Base-by-base conservation (phyloP, 2,113 vertebrate genomes). In the Lathamus discolor region DNA sequence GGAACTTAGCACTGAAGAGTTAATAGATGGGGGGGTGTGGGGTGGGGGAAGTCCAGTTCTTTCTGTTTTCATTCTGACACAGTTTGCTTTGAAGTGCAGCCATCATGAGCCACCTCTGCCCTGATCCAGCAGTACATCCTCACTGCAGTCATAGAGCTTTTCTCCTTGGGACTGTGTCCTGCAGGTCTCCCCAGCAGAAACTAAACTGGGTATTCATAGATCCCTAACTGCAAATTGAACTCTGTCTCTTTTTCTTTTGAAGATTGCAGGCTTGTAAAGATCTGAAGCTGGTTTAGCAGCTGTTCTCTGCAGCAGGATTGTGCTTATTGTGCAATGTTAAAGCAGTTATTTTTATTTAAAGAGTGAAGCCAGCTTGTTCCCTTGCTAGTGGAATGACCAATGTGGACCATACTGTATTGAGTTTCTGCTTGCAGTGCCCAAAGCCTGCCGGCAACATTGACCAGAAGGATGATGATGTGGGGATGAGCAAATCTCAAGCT, bases 331-430 rank as follows among this genome's bases (percentile, higher is more conserved):
- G 68, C 68, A 43, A 0, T 35, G 13, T 9, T 6, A n/a, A 6
- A 44, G 1, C 69, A 23, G 11, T 48, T 41, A 6, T 17, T 76
- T 46, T 7, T 11, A 1, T 17, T 51, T 51, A 6, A 2, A n/a
- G 29, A 54, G 28, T 14, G 54, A 29, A 90, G 39, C 28, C 46
- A 69, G 62, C 1, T 0, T 7, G 44, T 24, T 37, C 46, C 39
- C 70, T 11, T 17, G 87, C 52, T 83, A 72, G 70, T 11, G 7
- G 61, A 43, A 29, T 68, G 51, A 59, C 4, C 31, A 59, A 1
- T 7, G 3, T 10, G 37, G 69, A 6, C 31, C 10, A 13, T 1
- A 0, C 28, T 16, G 39, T 49, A 2, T 49, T 20, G 51, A 35
- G 44, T 19, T 6, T 19, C 64, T 55, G 31, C 35, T 41, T 17